Conservation (phyloP, 2,888 invertebrate genomes). For the Tipula vernalis region DNA sequence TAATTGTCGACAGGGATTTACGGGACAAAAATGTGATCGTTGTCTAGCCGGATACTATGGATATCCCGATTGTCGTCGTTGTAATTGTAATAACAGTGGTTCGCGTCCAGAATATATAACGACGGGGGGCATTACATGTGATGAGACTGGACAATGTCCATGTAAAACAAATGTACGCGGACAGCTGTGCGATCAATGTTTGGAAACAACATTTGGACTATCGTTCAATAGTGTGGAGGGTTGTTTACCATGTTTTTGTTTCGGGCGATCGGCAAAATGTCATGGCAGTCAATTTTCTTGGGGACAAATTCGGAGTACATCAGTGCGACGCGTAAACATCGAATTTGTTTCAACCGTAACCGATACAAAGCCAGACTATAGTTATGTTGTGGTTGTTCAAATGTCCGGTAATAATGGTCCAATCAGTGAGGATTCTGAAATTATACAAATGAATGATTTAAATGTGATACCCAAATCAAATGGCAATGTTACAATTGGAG, state of each 20-base stretch:
- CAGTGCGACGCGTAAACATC: conserved; percentile 39
- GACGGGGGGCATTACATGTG: conserved; percentile 53
- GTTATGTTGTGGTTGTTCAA: conserved; percentile 33
- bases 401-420: conserved; percentile 27
- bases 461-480: conserved; percentile 47
- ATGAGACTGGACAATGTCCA: conserved; percentile 66
- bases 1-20: conserved; percentile 59
- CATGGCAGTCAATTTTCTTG: conserved; percentile 70
- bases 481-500: conserved; percentile 35
- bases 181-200: conserved; percentile 70
- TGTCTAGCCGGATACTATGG: conserved; percentile 83
- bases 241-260: conserved; percentile 94
- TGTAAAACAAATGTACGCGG: conserved; percentile 80
- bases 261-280: conserved; percentile 71
- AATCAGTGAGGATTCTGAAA: conserved; percentile 35
- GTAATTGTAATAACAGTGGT: conserved; percentile 69
- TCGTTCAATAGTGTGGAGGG: conserved; percentile 65
- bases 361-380: conserved; percentile 26
- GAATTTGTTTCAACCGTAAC: conserved; percentile 27
- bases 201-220: conserved; percentile 76
- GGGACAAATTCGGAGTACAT: conserved; percentile 58
- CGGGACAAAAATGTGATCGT: conserved; percentile 62
- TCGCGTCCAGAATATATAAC: conserved; percentile 38
- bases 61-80: conserved; percentile 75
- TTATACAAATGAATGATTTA: conserved; percentile 44